A percentile compares a stretch with the other conserved stretches of the same genome.
These are phyloP conservation scores for Caenorhabditis latens DNA, from an alignment of 1,140 invertebrate species.

Conservation along the genomic window DNA sequence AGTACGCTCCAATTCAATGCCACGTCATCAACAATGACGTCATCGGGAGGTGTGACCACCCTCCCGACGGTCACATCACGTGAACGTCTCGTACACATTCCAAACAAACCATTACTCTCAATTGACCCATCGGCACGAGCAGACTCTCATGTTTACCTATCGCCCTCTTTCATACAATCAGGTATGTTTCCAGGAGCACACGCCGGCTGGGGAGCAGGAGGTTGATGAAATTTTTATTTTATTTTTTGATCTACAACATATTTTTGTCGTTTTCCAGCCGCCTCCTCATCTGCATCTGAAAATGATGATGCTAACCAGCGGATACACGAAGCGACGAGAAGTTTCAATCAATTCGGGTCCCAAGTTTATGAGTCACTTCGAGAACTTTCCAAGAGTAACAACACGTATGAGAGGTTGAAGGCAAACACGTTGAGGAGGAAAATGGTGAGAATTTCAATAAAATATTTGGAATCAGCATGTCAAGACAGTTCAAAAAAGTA, in stretches of 20 bases:
- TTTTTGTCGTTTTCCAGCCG: background rate
- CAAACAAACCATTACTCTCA: slow-evolving; percentile 58
- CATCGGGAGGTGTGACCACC: background rate
- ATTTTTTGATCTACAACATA: no score
- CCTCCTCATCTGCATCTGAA: slow-evolving; percentile 13
- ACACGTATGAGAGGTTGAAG: slow-evolving; percentile 46
- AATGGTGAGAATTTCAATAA: background rate
- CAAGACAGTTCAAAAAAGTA: background rate
- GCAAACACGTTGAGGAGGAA: slow-evolving; percentile 21
- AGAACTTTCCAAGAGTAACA: slow-evolving; percentile 13
- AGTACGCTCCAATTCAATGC: slow-evolving; percentile 5
- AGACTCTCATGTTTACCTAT: slow-evolving; percentile 12
- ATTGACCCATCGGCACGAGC: slow-evolving; percentile 60
- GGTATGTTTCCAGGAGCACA: background rate
- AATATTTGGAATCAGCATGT: background rate
- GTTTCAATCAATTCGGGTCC: slow-evolving; percentile 53
- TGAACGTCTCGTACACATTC: slow-evolving; percentile 58
- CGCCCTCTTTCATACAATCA: slow-evolving; percentile 53
- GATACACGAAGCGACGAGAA: slow-evolving; percentile 56
- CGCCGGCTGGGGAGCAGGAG: no score
- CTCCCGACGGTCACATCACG: background rate
- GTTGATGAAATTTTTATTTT: no score
- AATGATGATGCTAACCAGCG: slow-evolving; percentile 22
- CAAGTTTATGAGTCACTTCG: slow-evolving; percentile 40
- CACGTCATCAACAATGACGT: slow-evolving; percentile 9